Conservation (phyloP, 2,888 invertebrate species). For the Rhyacophila evoluta region DNA sequence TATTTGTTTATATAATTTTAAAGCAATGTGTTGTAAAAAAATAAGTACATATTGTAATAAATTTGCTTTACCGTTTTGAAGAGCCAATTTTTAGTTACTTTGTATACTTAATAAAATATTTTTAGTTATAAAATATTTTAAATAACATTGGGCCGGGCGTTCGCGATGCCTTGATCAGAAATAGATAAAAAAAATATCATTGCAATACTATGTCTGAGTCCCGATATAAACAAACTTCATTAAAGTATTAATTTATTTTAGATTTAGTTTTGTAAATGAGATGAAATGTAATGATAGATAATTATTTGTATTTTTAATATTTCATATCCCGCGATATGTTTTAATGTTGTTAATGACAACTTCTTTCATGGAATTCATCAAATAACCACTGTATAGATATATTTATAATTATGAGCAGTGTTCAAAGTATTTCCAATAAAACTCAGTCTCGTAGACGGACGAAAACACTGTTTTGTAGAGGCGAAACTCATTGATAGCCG, state of each 20-base stretch:
- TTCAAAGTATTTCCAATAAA: no score
- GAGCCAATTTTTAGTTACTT: no score
- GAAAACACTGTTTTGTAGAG: no score
- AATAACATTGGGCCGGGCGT: neutral
- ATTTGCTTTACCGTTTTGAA: no score
- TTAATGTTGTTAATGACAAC: neutral
- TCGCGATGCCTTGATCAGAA: neutral
- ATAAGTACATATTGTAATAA: neutral
- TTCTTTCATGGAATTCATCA: neutral
- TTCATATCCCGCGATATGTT: neutral
- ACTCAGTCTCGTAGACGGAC: no score
- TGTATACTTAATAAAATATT: neutral
- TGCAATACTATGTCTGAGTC: neutral
- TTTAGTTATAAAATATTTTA: neutral
- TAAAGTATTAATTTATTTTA: neutral
- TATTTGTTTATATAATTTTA: neutral
- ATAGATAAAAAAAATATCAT: neutral
- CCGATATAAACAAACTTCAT: neutral
- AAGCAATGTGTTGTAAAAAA: neutral
- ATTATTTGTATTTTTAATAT: neutral
- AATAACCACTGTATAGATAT: no score
- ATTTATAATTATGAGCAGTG: no score
- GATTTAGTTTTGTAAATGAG: neutral
- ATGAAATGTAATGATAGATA: conserved; percentile 4
- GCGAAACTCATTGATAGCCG: no score